Conservation (phyloP, 2,113 vertebrate species). For the Glaucidium brasilianum region DNA sequence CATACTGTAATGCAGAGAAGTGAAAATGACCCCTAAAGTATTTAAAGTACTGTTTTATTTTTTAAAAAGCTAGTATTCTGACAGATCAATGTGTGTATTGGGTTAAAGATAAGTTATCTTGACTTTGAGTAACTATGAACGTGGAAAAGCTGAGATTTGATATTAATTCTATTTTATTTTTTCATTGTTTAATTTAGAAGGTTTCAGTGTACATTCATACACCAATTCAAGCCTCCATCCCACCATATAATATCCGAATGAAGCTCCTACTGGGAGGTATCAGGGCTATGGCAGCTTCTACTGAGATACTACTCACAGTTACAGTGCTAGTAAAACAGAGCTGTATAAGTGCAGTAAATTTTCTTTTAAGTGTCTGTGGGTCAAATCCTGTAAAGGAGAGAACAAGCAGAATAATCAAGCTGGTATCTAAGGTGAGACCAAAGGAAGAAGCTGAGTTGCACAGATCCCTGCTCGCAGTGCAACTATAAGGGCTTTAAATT, state of each 20-base stretch:
- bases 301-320: background rate
- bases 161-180: background rate
- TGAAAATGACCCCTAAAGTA: background rate
- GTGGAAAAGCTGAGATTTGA: background rate
- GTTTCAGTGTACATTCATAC: background rate
- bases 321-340: background rate
- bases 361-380: background rate
- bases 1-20: background rate
- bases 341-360: background rate
- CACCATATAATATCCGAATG: background rate
- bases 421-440: background rate
- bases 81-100: background rate
- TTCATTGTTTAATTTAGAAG: background rate
- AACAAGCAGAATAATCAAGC: background rate
- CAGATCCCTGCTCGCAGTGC: background rate
- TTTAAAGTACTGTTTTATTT: background rate
- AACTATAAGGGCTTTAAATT: background rate
- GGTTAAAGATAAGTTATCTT: background rate
- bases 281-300: background rate
- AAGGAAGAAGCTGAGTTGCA: background rate
- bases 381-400: background rate
- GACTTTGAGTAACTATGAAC: background rate
- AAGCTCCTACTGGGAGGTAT: background rate
- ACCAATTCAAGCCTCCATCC: background rate
- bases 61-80: background rate